Conservation (phyloP, 2,113 vertebrate genomes). For the Macquaria ambigua region DNA sequence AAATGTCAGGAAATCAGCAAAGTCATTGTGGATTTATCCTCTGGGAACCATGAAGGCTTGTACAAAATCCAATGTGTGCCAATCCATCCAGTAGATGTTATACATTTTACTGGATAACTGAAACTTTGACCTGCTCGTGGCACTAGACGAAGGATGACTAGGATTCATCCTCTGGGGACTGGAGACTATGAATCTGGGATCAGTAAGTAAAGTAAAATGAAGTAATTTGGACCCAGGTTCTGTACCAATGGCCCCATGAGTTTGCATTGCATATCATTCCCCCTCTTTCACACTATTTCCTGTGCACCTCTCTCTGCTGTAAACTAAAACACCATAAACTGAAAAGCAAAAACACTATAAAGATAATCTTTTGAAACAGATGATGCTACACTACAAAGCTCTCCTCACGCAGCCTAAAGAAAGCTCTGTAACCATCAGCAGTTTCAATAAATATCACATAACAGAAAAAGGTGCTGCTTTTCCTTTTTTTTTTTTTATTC, state of each 20-base stretch:
- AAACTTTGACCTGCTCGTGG: background rate
- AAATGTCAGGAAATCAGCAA: background rate
- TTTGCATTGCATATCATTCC: no score
- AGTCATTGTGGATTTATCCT: no score
- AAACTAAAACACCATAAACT: conserved; percentile 22
- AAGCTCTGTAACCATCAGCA: conserved; percentile 66
- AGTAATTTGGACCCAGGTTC: background rate
- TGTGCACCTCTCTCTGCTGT: conserved; percentile 1
- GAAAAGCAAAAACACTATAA: conserved; percentile 24
- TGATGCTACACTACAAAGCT: conserved; percentile 53
- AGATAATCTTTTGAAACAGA: conserved; percentile 41
- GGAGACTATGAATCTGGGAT: background rate
- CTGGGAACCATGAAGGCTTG: background rate
- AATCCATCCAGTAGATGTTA: background rate
- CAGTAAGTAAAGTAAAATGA: background rate
- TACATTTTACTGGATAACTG: background rate
- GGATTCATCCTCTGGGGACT: background rate
- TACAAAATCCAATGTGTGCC: no score
- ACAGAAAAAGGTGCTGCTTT: conserved; percentile 53
- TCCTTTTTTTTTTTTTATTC: conserved; percentile 39
- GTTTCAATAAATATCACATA: conserved; percentile 65
- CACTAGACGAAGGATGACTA: background rate
- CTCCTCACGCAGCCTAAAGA: conserved; percentile 18
- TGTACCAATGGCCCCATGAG: conserved; percentile 6
- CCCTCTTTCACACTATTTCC: background rate